Conservation (phyloP, 1,140 invertebrate species). For the Dreissena rostriformis region DNA sequence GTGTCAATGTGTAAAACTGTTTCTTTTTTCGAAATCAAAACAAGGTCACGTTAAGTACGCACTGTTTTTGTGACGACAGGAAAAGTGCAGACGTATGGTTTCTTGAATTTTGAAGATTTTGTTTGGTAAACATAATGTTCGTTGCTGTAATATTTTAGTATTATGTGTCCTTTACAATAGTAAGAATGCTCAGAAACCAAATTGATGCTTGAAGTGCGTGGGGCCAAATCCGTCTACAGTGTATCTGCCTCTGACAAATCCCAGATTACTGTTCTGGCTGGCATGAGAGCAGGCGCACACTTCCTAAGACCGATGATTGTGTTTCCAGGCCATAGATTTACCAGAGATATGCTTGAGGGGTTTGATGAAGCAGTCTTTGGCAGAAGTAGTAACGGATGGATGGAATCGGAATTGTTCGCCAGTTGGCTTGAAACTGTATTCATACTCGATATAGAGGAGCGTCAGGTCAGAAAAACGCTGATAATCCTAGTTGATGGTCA, state of each 20-base stretch:
- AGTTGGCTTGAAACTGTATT: conserved; percentile 7
- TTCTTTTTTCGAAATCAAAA: too few relatives aligned
- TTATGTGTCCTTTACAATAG: too few relatives aligned
- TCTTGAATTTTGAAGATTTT: too few relatives aligned
- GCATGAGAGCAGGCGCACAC: background rate
- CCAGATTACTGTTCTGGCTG: background rate
- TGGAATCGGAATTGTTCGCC: conserved; percentile 2
- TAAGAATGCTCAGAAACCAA: too few relatives aligned
- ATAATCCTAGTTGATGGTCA: conserved; percentile 35
- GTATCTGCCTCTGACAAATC: conserved; percentile 2
- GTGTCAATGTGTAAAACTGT: too few relatives aligned
- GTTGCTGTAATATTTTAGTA: too few relatives aligned
- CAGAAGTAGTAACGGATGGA: conserved; percentile 9
- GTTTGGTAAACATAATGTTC: too few relatives aligned
- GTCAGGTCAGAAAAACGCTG: background rate
- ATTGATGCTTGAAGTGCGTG: too few relatives aligned
- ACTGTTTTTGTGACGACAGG: too few relatives aligned
- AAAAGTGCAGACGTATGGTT: too few relatives aligned
- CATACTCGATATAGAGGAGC: background rate
- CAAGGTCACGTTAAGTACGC: too few relatives aligned
- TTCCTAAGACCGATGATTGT: background rate
- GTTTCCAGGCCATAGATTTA: background rate
- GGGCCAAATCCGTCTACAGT: background rate
- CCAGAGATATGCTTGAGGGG: background rate
- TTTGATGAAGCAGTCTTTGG: conserved; percentile 10